Conservation (phyloP, 2,888 invertebrate genomes). For the Leucophenga montana region DNA sequence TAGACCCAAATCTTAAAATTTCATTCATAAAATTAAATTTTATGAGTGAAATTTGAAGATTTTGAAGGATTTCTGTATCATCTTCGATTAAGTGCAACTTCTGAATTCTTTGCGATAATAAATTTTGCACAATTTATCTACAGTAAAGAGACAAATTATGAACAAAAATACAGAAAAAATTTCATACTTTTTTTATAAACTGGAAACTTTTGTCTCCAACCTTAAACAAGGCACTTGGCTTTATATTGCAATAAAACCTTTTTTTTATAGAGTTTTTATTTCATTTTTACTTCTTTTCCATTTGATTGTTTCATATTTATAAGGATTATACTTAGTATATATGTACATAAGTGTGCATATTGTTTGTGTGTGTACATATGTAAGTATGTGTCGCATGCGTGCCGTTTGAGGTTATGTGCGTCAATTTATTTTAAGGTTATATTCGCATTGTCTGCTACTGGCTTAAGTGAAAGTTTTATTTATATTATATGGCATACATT, state of each 20-base stretch:
- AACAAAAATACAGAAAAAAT: slow-evolving; percentile 39
- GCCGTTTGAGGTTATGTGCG: slow-evolving; percentile 46
- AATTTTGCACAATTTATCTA: too few relatives aligned
- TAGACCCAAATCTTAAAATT: too few relatives aligned
- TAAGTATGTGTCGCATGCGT: slow-evolving; percentile 47
- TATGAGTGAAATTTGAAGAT: too few relatives aligned
- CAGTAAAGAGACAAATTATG: too few relatives aligned
- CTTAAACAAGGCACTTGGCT: slow-evolving; percentile 31
- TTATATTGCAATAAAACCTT: slow-evolving; percentile 32
- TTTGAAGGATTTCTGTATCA: too few relatives aligned
- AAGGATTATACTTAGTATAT: slow-evolving; percentile 53
- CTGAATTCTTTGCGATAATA: too few relatives aligned
- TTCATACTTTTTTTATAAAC: slow-evolving; percentile 26
- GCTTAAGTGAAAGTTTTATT: slow-evolving; percentile 50
- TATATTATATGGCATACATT: slow-evolving; percentile 35
- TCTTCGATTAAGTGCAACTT: too few relatives aligned
- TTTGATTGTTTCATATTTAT: slow-evolving; percentile 66
- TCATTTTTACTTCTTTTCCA: slow-evolving; percentile 48
- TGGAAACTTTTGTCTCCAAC: too few relatives aligned
- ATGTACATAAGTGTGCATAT: not conserved
- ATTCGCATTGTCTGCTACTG: slow-evolving; percentile 35
- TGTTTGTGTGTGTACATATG: too few relatives aligned
- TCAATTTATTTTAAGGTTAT: slow-evolving; percentile 55
- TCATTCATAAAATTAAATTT: too few relatives aligned
- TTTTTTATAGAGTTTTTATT: slow-evolving; percentile 27